Evolutionary conservation across 2,888 invertebrate genomes (phyloP).

Genomic region (Drosophila colorata): DNA sequence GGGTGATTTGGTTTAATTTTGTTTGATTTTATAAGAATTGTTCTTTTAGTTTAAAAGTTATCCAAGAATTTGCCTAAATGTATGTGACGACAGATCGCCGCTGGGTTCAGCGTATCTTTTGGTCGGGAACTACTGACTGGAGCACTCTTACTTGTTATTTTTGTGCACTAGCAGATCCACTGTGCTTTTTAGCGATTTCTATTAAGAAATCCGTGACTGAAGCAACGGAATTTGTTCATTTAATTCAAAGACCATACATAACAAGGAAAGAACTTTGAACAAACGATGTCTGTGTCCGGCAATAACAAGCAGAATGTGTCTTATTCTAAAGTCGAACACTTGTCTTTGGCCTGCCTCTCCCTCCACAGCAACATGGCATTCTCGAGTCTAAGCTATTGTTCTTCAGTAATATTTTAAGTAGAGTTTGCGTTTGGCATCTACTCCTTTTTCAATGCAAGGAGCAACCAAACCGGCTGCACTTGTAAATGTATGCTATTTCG

Average conservation of each 20-base stretch:
- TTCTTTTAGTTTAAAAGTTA: too few relatives aligned
- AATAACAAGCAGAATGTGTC: constrained; percentile 23
- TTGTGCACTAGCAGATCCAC: not conserved
- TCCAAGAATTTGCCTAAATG: too few relatives aligned
- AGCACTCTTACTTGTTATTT: not conserved
- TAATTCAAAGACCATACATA: constrained; percentile 29
- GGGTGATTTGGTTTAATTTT: too few relatives aligned
- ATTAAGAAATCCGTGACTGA: constrained; percentile 54
- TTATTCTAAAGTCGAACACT: constrained; percentile 25
- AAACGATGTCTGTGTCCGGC: constrained; percentile 16
- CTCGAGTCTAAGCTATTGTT: constrained; percentile 56
- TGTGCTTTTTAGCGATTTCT: constrained; percentile 8
- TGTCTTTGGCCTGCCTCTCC: constrained; percentile 17
- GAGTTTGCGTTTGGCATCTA: not conserved
- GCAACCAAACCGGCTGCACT: constrained; percentile 1
- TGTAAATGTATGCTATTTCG: constrained; percentile 9
- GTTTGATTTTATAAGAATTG: too few relatives aligned
- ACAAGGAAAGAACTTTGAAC: constrained; percentile 11
- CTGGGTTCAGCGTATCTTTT: too few relatives aligned
- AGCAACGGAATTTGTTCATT: constrained; percentile 29
- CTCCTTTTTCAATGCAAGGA: not conserved
- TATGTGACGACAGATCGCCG: too few relatives aligned
- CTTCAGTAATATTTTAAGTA: constrained; percentile 34
- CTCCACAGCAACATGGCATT: constrained; percentile 1
- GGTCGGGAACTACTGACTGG: too few relatives aligned